phyloP scores from a whole-genome alignment of 2,797 vertebrate species.

The Masticophis lateralis region DNA sequence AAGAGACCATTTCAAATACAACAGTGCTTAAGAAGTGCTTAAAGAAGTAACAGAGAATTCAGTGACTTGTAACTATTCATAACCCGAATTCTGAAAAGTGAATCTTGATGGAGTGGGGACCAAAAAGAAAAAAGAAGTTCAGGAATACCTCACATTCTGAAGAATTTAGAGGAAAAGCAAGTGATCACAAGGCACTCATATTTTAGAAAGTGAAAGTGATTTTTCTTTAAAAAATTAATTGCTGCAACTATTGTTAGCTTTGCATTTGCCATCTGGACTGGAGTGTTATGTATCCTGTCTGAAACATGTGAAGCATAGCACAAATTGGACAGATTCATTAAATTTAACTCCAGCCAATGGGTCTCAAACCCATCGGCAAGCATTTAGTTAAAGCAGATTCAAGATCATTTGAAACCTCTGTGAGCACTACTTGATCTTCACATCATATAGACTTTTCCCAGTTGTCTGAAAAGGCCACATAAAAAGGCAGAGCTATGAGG shows the following conservation, averaged over 20 bases:
- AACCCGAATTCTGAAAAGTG: slow-evolving; percentile 59
- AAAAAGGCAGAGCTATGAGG: not conserved
- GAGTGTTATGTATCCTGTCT: not conserved
- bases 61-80: slow-evolving; percentile 63
- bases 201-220: slow-evolving; percentile 17
- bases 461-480: not conserved
- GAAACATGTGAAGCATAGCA: not conserved
- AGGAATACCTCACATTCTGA: slow-evolving; percentile 51
- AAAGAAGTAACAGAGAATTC: slow-evolving; percentile 62
- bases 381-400: not conserved
- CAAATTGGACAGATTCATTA: not conserved
- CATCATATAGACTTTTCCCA: not conserved
- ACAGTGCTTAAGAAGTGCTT: slow-evolving; percentile 45
- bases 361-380: not conserved
- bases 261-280: not conserved
- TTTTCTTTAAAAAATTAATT: slow-evolving; percentile 31
- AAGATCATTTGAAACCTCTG: not conserved
- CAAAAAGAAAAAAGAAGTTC: slow-evolving; percentile 48
- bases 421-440: not conserved
- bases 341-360: not conserved
- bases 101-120: slow-evolving; percentile 3
- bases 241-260: not conserved
- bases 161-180: slow-evolving; percentile 37
- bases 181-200: slow-evolving; percentile 3
- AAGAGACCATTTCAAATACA: slow-evolving; percentile 62